phyloP scores from a whole-genome alignment of 2,888 invertebrate genomes.

The Philereme vetulata region DNA sequence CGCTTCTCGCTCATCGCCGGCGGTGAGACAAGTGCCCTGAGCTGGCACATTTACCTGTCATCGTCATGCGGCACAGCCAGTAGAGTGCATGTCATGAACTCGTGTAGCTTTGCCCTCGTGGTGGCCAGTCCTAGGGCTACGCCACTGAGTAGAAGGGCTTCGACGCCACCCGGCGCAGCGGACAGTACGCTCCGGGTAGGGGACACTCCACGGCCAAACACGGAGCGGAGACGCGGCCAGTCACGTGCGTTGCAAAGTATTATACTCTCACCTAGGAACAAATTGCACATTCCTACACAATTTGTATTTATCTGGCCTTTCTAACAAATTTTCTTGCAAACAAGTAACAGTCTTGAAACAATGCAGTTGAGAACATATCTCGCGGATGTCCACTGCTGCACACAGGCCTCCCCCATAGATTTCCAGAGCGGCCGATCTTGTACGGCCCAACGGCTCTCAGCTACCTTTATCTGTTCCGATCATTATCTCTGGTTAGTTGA shows the following conservation, averaged over 20 bases:
- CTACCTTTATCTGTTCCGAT: too few species aligned
- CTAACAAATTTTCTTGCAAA: too few species aligned
- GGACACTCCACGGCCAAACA: conserved; percentile 51
- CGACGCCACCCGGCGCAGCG: conserved; percentile 42
- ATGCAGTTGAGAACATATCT: too few species aligned
- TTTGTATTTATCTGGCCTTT: too few species aligned
- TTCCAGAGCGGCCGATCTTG: too few species aligned
- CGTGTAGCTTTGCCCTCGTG: conserved; percentile 77
- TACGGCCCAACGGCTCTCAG: too few species aligned
- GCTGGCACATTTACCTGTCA: conserved; percentile 45
- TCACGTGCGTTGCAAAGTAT: conserved; percentile 85
- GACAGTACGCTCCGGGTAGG: conserved; percentile 80
- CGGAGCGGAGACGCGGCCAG: conserved; percentile 55
- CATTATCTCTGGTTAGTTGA: too few species aligned
- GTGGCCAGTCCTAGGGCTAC: conserved; percentile 86
- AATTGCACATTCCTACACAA: neutral
- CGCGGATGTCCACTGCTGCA: too few species aligned
- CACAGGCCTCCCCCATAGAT: too few species aligned
- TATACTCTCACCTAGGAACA: conserved; percentile 89
- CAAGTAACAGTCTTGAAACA: too few species aligned
- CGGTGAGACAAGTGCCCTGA: too few species aligned
- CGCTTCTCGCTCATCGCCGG: too few species aligned
- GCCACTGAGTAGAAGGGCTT: conserved; percentile 87
- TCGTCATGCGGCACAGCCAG: conserved; percentile 55
- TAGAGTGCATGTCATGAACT: conserved; percentile 85